Evolutionary conservation across 2,888 invertebrate genomes (phyloP).

Genomic region (Ichneumon xanthorius): DNA sequence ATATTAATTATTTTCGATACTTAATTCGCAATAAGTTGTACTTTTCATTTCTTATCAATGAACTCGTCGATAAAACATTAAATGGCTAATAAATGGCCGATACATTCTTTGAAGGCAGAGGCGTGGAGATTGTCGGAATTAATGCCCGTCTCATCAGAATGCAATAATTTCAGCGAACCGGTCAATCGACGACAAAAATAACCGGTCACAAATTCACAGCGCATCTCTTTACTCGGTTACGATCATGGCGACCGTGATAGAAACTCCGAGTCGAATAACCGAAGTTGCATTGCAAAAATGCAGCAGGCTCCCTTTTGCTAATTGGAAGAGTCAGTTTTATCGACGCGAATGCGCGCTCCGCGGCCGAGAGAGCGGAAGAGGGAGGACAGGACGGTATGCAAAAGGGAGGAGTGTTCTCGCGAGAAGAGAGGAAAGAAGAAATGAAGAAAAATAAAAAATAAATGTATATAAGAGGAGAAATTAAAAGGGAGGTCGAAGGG

Average conservation of each 20-base stretch:
- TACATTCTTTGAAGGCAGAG: too few relatives aligned
- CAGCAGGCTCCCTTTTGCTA: slow-evolving; percentile 52
- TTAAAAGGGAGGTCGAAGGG: slow-evolving; percentile 62
- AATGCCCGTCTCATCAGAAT: too few relatives aligned
- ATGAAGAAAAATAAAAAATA: slow-evolving; percentile 20
- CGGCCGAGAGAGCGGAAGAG: slow-evolving; percentile 21
- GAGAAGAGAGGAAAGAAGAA: slow-evolving; percentile 65
- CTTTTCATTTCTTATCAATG: too few relatives aligned
- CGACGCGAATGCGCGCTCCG: slow-evolving; percentile 60
- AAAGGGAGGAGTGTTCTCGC: slow-evolving; percentile 68
- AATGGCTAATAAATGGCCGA: too few relatives aligned
- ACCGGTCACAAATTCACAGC: too few relatives aligned
- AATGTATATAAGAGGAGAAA: slow-evolving; percentile 62
- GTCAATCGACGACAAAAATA: too few relatives aligned
- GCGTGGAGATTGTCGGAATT: too few relatives aligned
- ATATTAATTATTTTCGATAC: too few relatives aligned
- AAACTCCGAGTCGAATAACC: background rate
- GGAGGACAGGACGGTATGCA: slow-evolving; percentile 46
- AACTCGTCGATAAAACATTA: too few relatives aligned
- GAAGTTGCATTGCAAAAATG: background rate
- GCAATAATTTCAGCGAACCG: too few relatives aligned
- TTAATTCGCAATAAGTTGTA: too few relatives aligned
- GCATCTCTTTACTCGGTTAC: too few relatives aligned
- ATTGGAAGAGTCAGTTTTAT: slow-evolving; percentile 69
- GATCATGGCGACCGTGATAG: background rate